Evolutionary conservation across 2,113 vertebrate genomes (phyloP).

Genomic region (Oenanthe melanoleuca): DNA sequence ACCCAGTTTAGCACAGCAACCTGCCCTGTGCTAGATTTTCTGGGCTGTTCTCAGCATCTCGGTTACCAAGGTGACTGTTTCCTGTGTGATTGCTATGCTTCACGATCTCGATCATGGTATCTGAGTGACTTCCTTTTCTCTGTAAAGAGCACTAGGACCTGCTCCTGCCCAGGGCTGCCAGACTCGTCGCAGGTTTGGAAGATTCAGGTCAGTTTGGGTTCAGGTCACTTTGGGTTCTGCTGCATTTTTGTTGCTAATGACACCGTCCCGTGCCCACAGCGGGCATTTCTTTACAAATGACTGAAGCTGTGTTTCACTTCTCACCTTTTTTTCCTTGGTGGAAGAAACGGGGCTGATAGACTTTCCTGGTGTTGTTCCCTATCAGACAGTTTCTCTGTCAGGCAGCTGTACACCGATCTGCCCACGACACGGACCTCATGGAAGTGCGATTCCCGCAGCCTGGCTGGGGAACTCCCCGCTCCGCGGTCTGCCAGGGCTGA

Average conservation of each 20-base stretch:
- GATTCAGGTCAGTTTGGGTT: slow-evolving; percentile 41
- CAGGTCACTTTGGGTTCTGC: slow-evolving; percentile 20
- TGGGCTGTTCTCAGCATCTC: slow-evolving; percentile 45
- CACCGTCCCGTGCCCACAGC: not conserved
- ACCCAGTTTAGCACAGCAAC: not conserved
- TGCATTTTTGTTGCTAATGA: not conserved
- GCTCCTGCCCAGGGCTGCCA: not conserved
- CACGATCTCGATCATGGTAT: not conserved
- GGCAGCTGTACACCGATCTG: not conserved
- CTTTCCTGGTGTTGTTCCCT: not conserved
- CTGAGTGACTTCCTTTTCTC: slow-evolving; percentile 18
- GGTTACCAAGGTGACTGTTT: slow-evolving; percentile 59
- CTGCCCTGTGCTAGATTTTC: slow-evolving; percentile 31
- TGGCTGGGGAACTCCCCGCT: not conserved
- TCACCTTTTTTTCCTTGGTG: not conserved
- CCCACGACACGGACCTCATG: accelerated
- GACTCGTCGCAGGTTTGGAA: not conserved
- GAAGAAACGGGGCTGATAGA: not conserved
- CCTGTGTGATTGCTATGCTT: slow-evolving; percentile 42
- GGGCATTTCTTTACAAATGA: not conserved
- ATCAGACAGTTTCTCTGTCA: not conserved
- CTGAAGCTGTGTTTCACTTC: not conserved
- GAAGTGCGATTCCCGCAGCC: not conserved
- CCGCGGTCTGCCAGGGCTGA: not conserved
- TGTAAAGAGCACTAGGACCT: not conserved